These are phyloP conservation scores for Tricholaema leucomelas DNA, from an alignment of 2,113 vertebrate species.

Conservation along the genomic window DNA sequence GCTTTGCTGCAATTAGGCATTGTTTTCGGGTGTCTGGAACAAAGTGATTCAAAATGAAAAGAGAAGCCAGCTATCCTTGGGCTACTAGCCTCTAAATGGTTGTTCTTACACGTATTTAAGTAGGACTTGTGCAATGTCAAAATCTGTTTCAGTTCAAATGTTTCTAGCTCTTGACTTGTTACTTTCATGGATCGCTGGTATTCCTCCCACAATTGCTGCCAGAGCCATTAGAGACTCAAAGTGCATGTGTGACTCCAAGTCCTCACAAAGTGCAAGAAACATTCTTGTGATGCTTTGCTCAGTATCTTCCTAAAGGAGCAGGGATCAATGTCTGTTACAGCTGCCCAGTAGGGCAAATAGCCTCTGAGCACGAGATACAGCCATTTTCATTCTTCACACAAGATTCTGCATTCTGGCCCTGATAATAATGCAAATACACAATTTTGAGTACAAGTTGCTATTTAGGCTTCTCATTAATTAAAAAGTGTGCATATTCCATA, in stretches of 20 bases:
- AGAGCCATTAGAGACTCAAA: neutral
- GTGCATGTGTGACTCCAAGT: neutral
- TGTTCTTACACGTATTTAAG: neutral
- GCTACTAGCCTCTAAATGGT: conserved; percentile 6
- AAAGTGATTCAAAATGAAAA: neutral
- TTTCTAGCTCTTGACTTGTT: neutral
- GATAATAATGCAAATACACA: neutral
- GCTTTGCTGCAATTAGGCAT: conserved; percentile 16
- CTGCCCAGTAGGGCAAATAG: neutral
- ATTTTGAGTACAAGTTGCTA: neutral
- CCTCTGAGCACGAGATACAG: neutral
- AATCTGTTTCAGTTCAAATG: neutral
- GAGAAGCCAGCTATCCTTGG: conserved; percentile 24
- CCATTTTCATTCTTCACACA: neutral
- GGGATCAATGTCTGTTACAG: neutral
- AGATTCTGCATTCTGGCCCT: neutral
- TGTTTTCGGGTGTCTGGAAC: conserved; percentile 14
- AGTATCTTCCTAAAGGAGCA: neutral
- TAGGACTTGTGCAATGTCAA: conserved; percentile 21
- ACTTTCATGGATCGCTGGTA: neutral
- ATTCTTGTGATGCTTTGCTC: conserved; percentile 7
- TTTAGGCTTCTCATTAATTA: neutral
- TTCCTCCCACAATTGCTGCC: conserved; percentile 26
- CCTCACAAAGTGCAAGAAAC: conserved; percentile 27
- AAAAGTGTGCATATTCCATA: neutral